Evolutionary conservation across 1,140 invertebrate genomes (phyloP), one percentile per base, ranked within the genome.

Genomic region (Drosophila trapezifrons): DNA sequence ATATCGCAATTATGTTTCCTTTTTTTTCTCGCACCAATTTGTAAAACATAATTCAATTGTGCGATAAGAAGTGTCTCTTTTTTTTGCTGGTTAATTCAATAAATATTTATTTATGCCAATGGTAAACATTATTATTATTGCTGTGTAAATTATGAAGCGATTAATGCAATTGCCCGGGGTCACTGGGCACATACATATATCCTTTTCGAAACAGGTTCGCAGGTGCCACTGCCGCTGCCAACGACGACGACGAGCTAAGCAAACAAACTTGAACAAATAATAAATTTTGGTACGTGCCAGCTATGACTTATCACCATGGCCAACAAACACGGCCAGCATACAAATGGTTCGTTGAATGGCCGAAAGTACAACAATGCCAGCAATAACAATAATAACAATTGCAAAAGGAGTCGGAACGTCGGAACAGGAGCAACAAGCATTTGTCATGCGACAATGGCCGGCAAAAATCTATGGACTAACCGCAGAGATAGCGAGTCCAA

Each of bases 241-340:
- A 35, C 32, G 9, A 37, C 35, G 37, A 38, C 65, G 45, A 82
- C 37, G 59, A 55, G 63, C 75, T 63, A 54, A 67, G 62, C 52
- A 74, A 67, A 81, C 59, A 47, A 82, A 87, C 69, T 85, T 81
- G 57, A 76, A 75, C 75, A 87, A 77, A 89, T 83, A 83, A 77
- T 83, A 83, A 77, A 89, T 87, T 89, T 63, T 71, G 49, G 58
- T 67, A 87, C 79, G 83, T 87, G 83, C 76, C 56, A 29, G 59
- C 76, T 76, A 87, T 83, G 85, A 87, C 64, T 87, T 87, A 87
- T 87, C 37, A 76, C 47, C 75, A 45, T 64, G 35, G 58, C 47
- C 40, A 47, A 42, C 47, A 55, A 56, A 37, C 66, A 40, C 42
- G 45, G 58, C 22, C 49, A 27, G 81, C 64, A 84, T 84, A 84